A percentile compares a stretch with the other conserved stretches of the same genome.
These are phyloP conservation scores for Oligia fasciuncula DNA, from an alignment of 2,888 invertebrate genomes.

Conservation along the genomic window DNA sequence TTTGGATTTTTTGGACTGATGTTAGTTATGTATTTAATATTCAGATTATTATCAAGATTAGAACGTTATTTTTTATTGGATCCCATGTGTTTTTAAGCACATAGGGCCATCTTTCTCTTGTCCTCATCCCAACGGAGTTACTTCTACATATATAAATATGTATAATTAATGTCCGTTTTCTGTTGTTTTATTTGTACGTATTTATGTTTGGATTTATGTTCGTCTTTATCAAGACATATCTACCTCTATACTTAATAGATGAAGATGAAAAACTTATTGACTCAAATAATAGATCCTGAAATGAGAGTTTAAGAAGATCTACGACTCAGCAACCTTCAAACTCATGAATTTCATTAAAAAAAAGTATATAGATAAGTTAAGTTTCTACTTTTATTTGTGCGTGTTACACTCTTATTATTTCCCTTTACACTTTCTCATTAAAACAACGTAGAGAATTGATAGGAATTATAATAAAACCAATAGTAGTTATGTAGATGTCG, in stretches of 20 bases:
- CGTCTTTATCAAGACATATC: neutral
- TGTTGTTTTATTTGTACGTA: neutral
- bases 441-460: slow-evolving; percentile 4
- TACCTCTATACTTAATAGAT: neutral
- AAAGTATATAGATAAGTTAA: neutral
- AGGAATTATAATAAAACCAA: slow-evolving; percentile 33
- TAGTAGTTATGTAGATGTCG: slow-evolving; percentile 34
- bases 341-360: neutral
- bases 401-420: neutral
- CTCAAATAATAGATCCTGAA: neutral
- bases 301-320: neutral
- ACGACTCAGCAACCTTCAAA: neutral
- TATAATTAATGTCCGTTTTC: neutral
- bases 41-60: neutral
- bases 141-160: too few relatives aligned
- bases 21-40: too few relatives aligned
- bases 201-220: neutral
- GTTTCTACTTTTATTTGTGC: too few relatives aligned
- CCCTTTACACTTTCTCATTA: neutral
- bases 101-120: too few relatives aligned
- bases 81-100: too few relatives aligned
- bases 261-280: neutral
- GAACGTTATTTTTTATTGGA: too few relatives aligned
- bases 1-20: neutral
- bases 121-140: neutral